Conservation (phyloP, 2,797 vertebrate genomes). For the Anniella stebbinsi region DNA sequence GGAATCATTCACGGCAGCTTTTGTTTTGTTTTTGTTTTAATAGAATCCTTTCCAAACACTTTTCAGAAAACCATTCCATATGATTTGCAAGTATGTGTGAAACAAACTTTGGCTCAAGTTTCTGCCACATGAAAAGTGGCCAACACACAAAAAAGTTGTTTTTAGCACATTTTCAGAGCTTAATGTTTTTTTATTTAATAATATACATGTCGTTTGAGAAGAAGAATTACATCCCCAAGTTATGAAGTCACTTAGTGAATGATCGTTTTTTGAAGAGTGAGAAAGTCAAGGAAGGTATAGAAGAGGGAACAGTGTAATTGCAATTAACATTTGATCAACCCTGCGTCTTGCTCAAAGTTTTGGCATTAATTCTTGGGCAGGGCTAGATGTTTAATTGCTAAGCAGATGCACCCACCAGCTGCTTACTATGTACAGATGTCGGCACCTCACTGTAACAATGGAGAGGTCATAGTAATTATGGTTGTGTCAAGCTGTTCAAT, state of each 20-base stretch:
- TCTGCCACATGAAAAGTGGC: neutral
- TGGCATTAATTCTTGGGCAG: slow-evolving; percentile 50
- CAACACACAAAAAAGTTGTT: fast-evolving
- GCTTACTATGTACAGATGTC: slow-evolving; percentile 54
- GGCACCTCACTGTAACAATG: neutral
- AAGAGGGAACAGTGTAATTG: slow-evolving; percentile 28
- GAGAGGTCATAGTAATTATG: slow-evolving; percentile 19
- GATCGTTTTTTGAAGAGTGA: neutral
- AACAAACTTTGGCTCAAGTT: neutral
- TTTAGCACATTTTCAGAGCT: neutral
- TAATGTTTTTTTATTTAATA: neutral
- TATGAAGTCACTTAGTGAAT: neutral
- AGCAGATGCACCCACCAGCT: slow-evolving; percentile 57
- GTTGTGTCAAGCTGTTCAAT: slow-evolving; percentile 49
- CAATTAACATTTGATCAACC: slow-evolving; percentile 70
- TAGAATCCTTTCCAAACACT: neutral
- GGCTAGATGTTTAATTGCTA: slow-evolving; percentile 57
- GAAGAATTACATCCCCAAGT: slow-evolving; percentile 13
- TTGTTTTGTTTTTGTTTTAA: neutral
- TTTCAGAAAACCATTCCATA: slow-evolving; percentile 28
- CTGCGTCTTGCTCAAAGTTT: slow-evolving; percentile 49
- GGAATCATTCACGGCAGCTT: neutral
- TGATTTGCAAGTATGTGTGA: slow-evolving; percentile 3
- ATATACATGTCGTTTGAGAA: neutral
- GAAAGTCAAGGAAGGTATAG: slow-evolving; percentile 30